phyloP scores from a whole-genome alignment of 1,140 invertebrate species.

The Brachionus manjavacas region DNA sequence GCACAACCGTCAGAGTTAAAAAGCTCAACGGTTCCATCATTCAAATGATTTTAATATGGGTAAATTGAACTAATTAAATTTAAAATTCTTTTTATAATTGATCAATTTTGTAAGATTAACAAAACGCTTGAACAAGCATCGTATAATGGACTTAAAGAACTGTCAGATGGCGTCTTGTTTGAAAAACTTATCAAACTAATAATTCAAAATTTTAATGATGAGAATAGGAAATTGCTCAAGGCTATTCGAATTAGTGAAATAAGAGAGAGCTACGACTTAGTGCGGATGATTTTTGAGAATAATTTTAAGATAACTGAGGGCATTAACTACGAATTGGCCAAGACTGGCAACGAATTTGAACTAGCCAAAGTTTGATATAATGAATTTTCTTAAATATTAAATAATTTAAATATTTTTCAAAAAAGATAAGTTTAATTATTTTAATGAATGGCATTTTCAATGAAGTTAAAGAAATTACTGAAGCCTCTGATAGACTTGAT shows the following conservation, averaged over 20 bases:
- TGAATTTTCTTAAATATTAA: background rate
- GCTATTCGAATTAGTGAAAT: background rate
- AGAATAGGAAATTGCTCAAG: conserved; percentile 21
- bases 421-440: conserved; percentile 5
- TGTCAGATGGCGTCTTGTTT: background rate
- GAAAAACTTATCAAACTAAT: background rate
- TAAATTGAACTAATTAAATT: background rate
- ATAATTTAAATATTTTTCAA: background rate
- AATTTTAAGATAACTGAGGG: conserved; percentile 31
- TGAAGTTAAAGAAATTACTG: background rate
- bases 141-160: conserved; percentile 13
- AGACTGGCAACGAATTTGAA: conserved; percentile 38
- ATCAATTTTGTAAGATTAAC: background rate
- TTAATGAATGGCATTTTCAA: conserved; percentile 28
- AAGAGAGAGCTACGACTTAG: background rate
- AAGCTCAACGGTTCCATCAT: conserved; percentile 1
- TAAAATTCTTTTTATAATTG: background rate
- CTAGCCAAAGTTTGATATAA: background rate
- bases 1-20: background rate
- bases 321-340: conserved; percentile 23
- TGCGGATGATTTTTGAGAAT: background rate
- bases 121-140: conserved; percentile 13
- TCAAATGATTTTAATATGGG: conserved; percentile 24
- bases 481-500: conserved; percentile 34
- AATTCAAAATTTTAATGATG: conserved; percentile 26